A percentile compares a stretch with the other conserved stretches of the same genome.
phyloP scores from a whole-genome alignment of 2,113 vertebrate genomes.

The Oreotrochilus melanogaster region DNA sequence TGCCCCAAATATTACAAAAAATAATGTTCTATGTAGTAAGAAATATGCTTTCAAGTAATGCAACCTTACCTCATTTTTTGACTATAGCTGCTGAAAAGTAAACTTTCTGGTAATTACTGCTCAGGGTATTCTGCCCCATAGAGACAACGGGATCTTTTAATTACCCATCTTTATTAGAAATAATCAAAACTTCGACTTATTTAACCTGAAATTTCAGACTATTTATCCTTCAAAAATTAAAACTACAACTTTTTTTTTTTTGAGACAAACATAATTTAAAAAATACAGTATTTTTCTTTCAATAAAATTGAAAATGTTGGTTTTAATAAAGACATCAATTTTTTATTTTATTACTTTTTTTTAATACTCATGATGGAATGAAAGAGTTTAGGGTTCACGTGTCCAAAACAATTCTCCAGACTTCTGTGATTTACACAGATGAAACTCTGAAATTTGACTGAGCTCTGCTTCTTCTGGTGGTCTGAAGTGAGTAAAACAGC shows the following conservation, averaged over 20 bases:
- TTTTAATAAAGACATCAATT: neutral
- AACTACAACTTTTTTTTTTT: neutral
- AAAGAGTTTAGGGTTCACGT: neutral
- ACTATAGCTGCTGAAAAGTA: neutral
- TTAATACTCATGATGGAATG: neutral
- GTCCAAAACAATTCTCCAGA: neutral
- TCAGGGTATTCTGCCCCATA: neutral
- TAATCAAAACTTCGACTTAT: neutral
- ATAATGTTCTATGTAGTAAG: neutral
- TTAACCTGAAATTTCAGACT: neutral
- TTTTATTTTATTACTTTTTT: neutral
- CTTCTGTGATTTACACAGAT: neutral
- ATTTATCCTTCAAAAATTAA: neutral
- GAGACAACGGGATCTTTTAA: neutral
- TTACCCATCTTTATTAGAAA: neutral
- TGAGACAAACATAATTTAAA: neutral
- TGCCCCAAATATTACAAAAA: neutral
- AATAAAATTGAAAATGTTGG: neutral
- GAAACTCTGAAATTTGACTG: neutral
- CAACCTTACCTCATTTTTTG: neutral
- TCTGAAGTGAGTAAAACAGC: neutral
- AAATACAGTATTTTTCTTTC: neutral
- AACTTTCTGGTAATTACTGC: neutral
- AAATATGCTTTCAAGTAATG: neutral
- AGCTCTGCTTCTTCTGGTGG: neutral